These are phyloP conservation scores for Macrosoma leucophasiata DNA, from an alignment of 2,888 invertebrate species.

Conservation along the genomic window DNA sequence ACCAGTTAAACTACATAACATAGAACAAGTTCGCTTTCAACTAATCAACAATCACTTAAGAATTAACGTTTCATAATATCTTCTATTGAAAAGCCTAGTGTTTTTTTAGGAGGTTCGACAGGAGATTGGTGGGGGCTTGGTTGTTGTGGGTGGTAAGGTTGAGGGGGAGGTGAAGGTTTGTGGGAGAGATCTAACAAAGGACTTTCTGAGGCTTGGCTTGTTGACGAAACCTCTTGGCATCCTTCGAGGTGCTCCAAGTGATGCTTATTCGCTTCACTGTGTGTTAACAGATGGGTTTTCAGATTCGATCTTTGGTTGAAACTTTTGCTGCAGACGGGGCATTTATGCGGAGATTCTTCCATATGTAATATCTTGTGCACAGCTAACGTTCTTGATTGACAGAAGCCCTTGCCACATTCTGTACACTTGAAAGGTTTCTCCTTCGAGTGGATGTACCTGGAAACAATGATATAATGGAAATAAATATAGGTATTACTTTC, in stretches of 20 bases:
- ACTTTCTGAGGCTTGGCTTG: conserved; percentile 61
- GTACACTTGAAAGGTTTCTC: conserved; percentile 98
- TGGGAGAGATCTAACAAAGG: conserved; percentile 76
- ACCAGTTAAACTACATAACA: conserved; percentile 18
- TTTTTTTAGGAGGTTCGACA: conserved; percentile 55
- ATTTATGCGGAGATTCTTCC: conserved; percentile 96
- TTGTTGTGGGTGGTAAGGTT: conserved; percentile 42
- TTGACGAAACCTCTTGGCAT: conserved; percentile 70
- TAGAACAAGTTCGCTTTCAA: conserved; percentile 22
- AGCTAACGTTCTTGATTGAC: conserved; percentile 96
- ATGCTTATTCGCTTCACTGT: conserved; percentile 80
- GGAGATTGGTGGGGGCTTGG: conserved; percentile 52
- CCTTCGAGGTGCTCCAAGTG: conserved; percentile 68
- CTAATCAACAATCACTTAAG: too few species aligned
- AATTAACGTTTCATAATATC: conserved; percentile 90
- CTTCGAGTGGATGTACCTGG: conserved; percentile 97
- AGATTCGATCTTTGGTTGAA: conserved; percentile 96
- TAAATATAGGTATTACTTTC: conserved; percentile 41
- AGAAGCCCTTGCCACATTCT: conserved; percentile 98
- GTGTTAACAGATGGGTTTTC: conserved; percentile 92
- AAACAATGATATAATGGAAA: conserved; percentile 39
- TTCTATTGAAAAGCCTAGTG: conserved; percentile 88
- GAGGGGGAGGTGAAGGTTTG: conserved; percentile 56
- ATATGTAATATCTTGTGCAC: conserved; percentile 96
- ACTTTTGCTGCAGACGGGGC: conserved; percentile 89